Conservation (phyloP, 2,797 vertebrate genomes). For the Lacerta bilineata region DNA sequence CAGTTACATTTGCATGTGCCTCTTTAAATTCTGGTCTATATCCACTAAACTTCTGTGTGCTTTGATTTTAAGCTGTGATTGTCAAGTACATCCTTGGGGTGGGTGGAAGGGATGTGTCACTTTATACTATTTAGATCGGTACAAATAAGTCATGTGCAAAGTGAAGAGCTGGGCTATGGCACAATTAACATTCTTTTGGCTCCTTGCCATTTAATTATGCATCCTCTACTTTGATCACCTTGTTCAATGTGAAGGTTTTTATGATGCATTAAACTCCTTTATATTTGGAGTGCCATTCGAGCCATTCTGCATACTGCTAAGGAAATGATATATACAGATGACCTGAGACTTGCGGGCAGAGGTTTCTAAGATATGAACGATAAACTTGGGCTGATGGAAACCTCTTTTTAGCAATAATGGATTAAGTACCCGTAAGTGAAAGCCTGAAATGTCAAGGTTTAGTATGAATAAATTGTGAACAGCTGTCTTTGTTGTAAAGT, state of each 20-base stretch:
- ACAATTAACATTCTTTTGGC: slow-evolving; percentile 47
- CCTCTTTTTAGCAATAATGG: neutral
- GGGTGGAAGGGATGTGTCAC: neutral
- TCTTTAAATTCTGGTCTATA: neutral
- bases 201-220: neutral
- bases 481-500: neutral
- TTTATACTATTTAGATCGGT: neutral
- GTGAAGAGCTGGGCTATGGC: slow-evolving; percentile 34
- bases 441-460: neutral
- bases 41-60: neutral
- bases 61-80: slow-evolving; percentile 50
- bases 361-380: neutral
- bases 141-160: slow-evolving; percentile 2
- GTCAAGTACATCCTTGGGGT: neutral
- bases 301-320: neutral
- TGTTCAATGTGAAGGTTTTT: slow-evolving; percentile 35
- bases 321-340: slow-evolving; percentile 21
- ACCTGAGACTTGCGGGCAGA: neutral
- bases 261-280: slow-evolving; percentile 23
- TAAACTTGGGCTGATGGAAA: neutral
- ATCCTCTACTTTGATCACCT: slow-evolving; percentile 36
- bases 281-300: neutral
- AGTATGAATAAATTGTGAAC: neutral
- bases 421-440: neutral
- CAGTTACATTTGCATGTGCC: neutral